Conservation (phyloP, 2,888 invertebrate genomes). For the Augiades crinisus region DNA sequence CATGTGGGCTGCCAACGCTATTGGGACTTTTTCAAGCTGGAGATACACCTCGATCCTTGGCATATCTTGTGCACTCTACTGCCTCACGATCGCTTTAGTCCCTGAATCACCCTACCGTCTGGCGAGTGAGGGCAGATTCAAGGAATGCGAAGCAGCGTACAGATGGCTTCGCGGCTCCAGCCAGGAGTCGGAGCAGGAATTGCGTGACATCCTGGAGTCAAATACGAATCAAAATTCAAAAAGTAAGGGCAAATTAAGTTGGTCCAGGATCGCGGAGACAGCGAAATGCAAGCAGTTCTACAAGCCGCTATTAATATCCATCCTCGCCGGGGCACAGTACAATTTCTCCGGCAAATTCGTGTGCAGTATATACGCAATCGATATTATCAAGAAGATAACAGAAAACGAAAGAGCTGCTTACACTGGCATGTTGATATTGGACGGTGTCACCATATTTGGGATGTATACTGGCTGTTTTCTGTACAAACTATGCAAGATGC, state of each 20-base stretch:
- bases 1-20: conserved; percentile 41
- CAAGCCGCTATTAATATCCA: not conserved
- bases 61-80: conserved; percentile 1
- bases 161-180: conserved; percentile 45
- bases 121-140: conserved; percentile 46
- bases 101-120: conserved; percentile 43
- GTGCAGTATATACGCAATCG: conserved; percentile 13
- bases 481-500: not conserved
- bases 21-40: conserved; percentile 36
- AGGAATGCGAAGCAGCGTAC: conserved; percentile 44
- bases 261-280: not conserved
- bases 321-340: not conserved
- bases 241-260: not conserved
- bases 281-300: conserved; percentile 1
- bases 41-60: conserved; percentile 39
- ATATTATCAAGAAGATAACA: conserved; percentile 12
- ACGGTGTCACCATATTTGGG: conserved; percentile 7
- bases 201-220: conserved; percentile 39
- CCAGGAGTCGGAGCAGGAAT: conserved; percentile 41
- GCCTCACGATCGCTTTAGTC: not conserved
- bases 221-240: not conserved
- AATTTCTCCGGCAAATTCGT: conserved; percentile 18
- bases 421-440: conserved; percentile 14
- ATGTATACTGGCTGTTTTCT: conserved; percentile 14
- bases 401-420: not conserved